Conservation (phyloP, 2,113 vertebrate species). For the Emydura subglobosa region DNA sequence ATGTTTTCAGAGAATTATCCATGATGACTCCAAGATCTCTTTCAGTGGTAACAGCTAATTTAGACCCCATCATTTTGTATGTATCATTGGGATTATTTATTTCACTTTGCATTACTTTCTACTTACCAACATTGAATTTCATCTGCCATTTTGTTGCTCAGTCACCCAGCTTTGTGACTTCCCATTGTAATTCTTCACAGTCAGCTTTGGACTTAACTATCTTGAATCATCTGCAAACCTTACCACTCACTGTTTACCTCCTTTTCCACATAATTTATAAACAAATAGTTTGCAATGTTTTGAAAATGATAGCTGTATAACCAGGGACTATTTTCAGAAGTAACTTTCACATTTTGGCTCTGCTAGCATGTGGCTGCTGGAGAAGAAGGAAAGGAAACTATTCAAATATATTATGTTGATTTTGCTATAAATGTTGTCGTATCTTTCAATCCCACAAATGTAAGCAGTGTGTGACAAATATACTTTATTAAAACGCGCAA, state of each 20-base stretch:
- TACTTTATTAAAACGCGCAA: conserved; percentile 3
- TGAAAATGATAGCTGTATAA: not conserved
- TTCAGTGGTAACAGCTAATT: not conserved
- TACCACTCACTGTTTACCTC: not conserved
- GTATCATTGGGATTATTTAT: too few relatives aligned
- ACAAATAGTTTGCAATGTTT: not conserved
- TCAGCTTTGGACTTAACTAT: not conserved
- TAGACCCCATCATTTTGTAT: not conserved
- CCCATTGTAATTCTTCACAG: not conserved
- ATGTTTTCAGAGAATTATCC: not conserved
- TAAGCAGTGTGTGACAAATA: not conserved
- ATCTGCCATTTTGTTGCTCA: not conserved
- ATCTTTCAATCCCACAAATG: not conserved
- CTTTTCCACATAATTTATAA: not conserved
- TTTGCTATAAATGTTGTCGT: not conserved
- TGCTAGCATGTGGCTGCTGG: not conserved
- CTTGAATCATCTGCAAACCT: not conserved
- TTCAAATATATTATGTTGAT: not conserved
- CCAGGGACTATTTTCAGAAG: not conserved
- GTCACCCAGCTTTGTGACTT: not conserved
- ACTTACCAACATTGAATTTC: too few relatives aligned
- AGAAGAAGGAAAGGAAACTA: not conserved
- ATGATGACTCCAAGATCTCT: not conserved
- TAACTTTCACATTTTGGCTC: not conserved
- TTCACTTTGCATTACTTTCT: too few relatives aligned